Evolutionary conservation across 1,140 invertebrate species (phyloP), one percentile per base, ranked within the genome.

Genomic region (Gryon sp.): DNA sequence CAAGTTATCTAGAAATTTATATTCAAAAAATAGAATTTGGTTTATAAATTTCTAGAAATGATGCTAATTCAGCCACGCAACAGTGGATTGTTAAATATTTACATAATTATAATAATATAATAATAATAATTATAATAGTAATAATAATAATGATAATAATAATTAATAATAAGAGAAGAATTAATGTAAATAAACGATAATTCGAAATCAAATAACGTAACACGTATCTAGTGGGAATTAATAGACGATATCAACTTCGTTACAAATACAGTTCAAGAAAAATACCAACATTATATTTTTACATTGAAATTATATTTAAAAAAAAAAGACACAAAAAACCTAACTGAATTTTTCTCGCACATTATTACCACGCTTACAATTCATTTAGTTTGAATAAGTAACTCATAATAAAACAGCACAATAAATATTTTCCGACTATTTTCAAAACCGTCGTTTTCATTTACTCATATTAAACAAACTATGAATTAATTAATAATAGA

Each of bases 311-410:
- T n/a, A n/a, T n/a, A n/a, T n/a, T n/a, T n/a, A n/a, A 65, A 48
- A 28, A 34, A n/a, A 55, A 63, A 45, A 62, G 0, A 41, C n/a
- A n/a, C n/a, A n/a, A n/a, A n/a, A n/a, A n/a, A n/a, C n/a, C n/a
- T n/a, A n/a, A n/a, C n/a, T n/a, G n/a, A n/a, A n/a, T n/a, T n/a
- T 14, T 19, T 11, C 16, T 60, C 30, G 72, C 30, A 22, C n/a
- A 62, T 68, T 43, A n/a, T 52, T 68, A 46, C 38, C 72, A 75
- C 62, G 53, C 53, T 53, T 53, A n/a, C n/a, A n/a, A n/a, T n/a
- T n/a, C n/a, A n/a, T n/a, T n/a, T n/a, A n/a, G n/a, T n/a, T n/a
- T n/a, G n/a, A n/a, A n/a, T n/a, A n/a, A n/a, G n/a, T n/a, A n/a
- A n/a, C n/a, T n/a, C n/a, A n/a, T n/a, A n/a, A n/a, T n/a, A n/a